Percentiles rank a stretch among this genome's conserved stretches.
Conservation (phyloP, 2,797 vertebrate genomes). For the Chrysocyon brachyurus region DNA sequence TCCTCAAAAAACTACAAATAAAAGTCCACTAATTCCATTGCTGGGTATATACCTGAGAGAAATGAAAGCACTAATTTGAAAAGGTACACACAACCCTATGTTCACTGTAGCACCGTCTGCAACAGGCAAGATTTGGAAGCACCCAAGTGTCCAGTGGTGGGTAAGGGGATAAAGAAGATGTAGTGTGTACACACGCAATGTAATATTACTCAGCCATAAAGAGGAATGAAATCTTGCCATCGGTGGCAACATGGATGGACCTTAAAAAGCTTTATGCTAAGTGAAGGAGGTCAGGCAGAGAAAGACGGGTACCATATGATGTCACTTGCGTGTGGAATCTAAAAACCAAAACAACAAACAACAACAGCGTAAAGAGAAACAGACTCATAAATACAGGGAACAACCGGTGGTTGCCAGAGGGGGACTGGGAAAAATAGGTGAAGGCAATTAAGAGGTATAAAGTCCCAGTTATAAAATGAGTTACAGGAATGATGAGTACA, state of each 20-base stretch:
- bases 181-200: neutral
- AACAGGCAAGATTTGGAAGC: neutral
- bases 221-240: neutral
- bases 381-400: neutral
- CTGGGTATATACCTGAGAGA: neutral
- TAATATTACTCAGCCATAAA: neutral
- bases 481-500: neutral
- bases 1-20: neutral
- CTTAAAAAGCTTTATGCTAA: neutral
- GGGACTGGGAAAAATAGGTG: neutral
- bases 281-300: neutral
- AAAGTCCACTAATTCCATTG: neutral
- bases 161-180: neutral
- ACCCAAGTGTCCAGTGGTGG: neutral
- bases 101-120: neutral
- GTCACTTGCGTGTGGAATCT: neutral
- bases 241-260: neutral
- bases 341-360: neutral
- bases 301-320: neutral
- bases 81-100: neutral
- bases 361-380: neutral
- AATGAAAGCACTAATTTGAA: neutral
- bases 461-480: neutral
- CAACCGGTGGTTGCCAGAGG: neutral
- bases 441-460: neutral